Evolutionary conservation across 2,113 vertebrate genomes (phyloP).

Genomic region (Pteropus alecto): DNA sequence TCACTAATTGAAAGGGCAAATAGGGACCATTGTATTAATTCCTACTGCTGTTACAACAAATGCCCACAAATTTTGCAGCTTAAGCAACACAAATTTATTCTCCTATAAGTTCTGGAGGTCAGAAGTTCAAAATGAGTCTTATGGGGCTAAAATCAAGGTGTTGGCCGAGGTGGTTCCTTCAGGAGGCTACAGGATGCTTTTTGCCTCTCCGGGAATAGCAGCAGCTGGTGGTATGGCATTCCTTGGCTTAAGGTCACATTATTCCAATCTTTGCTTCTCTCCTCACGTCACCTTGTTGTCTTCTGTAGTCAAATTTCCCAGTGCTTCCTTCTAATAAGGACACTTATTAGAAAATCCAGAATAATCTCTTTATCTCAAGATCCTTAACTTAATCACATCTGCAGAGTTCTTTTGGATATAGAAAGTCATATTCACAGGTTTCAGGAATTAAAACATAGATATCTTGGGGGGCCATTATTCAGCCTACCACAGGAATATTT

Average conservation of each 20-base stretch:
- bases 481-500: background rate
- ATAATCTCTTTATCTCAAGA: background rate
- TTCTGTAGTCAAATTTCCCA: background rate
- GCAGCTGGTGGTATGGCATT: background rate
- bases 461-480: background rate
- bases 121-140: background rate
- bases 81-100: background rate
- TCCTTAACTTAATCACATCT: background rate
- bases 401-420: background rate
- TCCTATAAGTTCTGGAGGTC: background rate
- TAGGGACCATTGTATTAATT: background rate
- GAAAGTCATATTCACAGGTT: background rate
- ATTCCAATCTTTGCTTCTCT: background rate
- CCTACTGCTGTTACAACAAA: background rate
- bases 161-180: background rate
- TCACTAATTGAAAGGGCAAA: background rate
- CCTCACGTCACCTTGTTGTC: background rate
- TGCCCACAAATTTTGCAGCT: background rate
- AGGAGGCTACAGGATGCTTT: background rate
- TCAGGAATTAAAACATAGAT: background rate
- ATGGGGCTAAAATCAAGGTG: background rate
- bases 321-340: background rate
- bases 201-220: background rate
- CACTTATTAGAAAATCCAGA: background rate
- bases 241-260: background rate